Evolutionary conservation across 2,113 vertebrate genomes (phyloP).

Genomic region (Telmatochromis sp.): DNA sequence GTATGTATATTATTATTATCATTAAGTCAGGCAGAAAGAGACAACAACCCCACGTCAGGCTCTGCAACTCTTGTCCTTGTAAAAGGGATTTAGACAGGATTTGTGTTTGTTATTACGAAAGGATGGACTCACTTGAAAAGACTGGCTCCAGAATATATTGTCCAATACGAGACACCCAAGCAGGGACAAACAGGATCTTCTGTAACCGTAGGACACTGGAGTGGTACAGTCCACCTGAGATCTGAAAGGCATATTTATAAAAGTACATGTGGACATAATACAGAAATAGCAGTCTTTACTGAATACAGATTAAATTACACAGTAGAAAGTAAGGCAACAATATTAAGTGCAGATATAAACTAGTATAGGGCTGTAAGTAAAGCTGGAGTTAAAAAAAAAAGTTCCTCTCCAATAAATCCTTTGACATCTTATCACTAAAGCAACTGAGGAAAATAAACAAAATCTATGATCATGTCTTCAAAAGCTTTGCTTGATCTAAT

Average conservation of each 20-base stretch:
- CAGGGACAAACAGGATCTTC: conserved; percentile 76
- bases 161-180: conserved; percentile 77
- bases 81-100: not conserved
- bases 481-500: not conserved
- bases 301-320: not conserved
- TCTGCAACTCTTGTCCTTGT: not conserved
- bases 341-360: not conserved
- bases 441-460: not conserved
- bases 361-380: not conserved
- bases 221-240: conserved; percentile 84
- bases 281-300: not conserved
- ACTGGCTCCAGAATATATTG: conserved; percentile 82
- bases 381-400: not conserved
- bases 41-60: not conserved
- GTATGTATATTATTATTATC: not conserved
- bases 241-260: conserved; percentile 58
- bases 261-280: not conserved
- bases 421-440: not conserved
- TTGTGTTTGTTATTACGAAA: not conserved
- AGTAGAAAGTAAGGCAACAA: not conserved
- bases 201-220: conserved; percentile 75
- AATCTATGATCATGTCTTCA: not conserved
- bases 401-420: not conserved
- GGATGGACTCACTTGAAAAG: conserved; percentile 71
- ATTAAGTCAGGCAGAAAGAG: not conserved